Evolutionary conservation across 2,888 invertebrate species (phyloP), one percentile per base, ranked within the genome.

Genomic region (Drosophila tripunctata): DNA sequence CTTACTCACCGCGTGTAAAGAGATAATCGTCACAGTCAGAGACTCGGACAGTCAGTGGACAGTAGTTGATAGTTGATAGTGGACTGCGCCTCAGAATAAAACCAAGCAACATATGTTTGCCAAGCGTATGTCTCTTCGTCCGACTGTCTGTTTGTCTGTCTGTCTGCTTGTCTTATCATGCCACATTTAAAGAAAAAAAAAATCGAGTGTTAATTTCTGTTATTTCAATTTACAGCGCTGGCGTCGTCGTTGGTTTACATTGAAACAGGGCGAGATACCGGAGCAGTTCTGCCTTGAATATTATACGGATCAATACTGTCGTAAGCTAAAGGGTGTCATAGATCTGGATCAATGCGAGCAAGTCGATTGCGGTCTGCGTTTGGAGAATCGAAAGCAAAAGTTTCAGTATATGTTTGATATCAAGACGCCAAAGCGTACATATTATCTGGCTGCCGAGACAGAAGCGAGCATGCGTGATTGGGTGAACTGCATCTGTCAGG

Each of bases 301-400:
- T 92, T 98, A 96, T 92, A 96, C 97, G 33, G 98, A 98, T 91
- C 94, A 95, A 87, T 95, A 95, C 89, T 95, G 96, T 91, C 94
- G 96, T 83, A 96, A 96, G 88, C 93, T 96, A 78, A 97, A 97
- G 92, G 97, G 97, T 88, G 94, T 95, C 66, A 97, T 99, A 88
- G 96, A 98, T 93, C 93, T 99, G 88, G 98, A 98, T 93, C 96
- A 97, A 91, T 98, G 98, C 92, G 98, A 98, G 92, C 98, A 98
- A 87, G 96, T 96, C 55, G 97, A 97, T 92, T 96, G 96, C 57
- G 97, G 97, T 2, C 92, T 97, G 75, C 94, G 95, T 78, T 94
- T 97, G 92, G 96, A 96, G 90, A 94, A 96, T 82, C 93, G 95
- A 65, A 96, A 96, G 84, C 94, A 95, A 85, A 95, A 96, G 84